Percentiles rank a stretch among this genome's conserved stretches.
Evolutionary conservation across 2,888 invertebrate genomes (phyloP).

Genomic region (Celastrina argiolus): DNA sequence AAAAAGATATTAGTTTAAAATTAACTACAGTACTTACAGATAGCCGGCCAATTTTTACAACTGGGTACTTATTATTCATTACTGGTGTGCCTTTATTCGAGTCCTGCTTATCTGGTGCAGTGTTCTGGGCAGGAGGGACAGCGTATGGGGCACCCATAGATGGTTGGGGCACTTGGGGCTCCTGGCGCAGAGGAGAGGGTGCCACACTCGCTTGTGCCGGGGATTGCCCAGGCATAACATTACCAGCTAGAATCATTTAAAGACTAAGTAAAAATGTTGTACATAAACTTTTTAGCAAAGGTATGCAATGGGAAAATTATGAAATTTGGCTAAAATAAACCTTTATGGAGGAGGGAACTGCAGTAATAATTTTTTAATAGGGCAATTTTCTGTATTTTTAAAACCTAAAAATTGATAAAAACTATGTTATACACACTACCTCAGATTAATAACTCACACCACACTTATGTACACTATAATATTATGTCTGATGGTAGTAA

Average conservation of each 20-base stretch:
- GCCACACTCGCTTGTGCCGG: constrained; percentile 81
- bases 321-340: too few relatives aligned
- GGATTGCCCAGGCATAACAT: constrained; percentile 74
- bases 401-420: too few relatives aligned
- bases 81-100: constrained; percentile 48
- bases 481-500: neutral
- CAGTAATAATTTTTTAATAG: too few relatives aligned
- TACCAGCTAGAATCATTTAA: constrained; percentile 50
- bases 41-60: constrained; percentile 70
- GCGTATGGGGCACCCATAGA: constrained; percentile 70
- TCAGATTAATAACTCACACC: too few relatives aligned
- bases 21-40: constrained; percentile 52
- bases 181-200: constrained; percentile 72
- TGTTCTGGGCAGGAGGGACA: constrained; percentile 40
- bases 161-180: constrained; percentile 73
- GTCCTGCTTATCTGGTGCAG: constrained; percentile 56
- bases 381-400: too few relatives aligned
- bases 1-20: constrained; percentile 9
- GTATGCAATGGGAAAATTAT: too few relatives aligned
- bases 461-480: too few relatives aligned
- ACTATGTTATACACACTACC: too few relatives aligned
- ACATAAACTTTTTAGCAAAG: too few relatives aligned
- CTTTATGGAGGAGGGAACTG: too few relatives aligned
- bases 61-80: constrained; percentile 62
- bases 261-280: neutral